Percentiles rank a stretch among this genome's conserved stretches.
Evolutionary conservation across 2,113 vertebrate species (phyloP).

Genomic region (Hypanus sabinus): DNA sequence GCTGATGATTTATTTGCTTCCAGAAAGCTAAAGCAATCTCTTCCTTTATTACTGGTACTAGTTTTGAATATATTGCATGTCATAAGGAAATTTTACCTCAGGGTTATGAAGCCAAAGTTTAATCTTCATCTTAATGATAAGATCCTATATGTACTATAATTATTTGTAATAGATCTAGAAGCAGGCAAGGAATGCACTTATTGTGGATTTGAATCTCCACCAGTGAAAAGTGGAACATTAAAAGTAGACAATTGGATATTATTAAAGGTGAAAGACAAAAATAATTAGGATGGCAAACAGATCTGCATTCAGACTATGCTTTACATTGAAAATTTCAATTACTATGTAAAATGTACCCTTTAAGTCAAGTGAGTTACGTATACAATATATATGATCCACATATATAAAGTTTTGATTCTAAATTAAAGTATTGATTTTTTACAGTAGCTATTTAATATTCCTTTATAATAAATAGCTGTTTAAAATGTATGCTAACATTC

Average conservation of each 20-base stretch:
- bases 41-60: constrained; percentile 28
- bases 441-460: constrained; percentile 20
- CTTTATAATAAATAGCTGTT: background rate
- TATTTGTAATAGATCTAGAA: constrained; percentile 35
- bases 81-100: constrained; percentile 35
- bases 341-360: background rate
- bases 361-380: constrained; percentile 3
- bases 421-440: background rate
- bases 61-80: constrained; percentile 37
- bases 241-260: constrained; percentile 34
- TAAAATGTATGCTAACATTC: background rate
- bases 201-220: constrained; percentile 19
- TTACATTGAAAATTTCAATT: constrained; percentile 9
- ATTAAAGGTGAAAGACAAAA: constrained; percentile 23
- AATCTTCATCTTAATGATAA: constrained; percentile 38
- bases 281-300: constrained; percentile 23
- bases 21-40: constrained; percentile 30
- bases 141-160: constrained; percentile 35
- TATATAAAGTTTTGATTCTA: background rate
- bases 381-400: background rate
- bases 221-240: constrained; percentile 33
- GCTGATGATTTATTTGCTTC: constrained; percentile 38
- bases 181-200: constrained; percentile 33
- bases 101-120: constrained; percentile 35
- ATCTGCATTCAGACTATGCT: background rate